A percentile compares a stretch with the other conserved stretches of the same genome.
These are phyloP conservation scores for Blennius ocellaris DNA, from an alignment of 2,113 vertebrate genomes.

Conservation along the genomic window DNA sequence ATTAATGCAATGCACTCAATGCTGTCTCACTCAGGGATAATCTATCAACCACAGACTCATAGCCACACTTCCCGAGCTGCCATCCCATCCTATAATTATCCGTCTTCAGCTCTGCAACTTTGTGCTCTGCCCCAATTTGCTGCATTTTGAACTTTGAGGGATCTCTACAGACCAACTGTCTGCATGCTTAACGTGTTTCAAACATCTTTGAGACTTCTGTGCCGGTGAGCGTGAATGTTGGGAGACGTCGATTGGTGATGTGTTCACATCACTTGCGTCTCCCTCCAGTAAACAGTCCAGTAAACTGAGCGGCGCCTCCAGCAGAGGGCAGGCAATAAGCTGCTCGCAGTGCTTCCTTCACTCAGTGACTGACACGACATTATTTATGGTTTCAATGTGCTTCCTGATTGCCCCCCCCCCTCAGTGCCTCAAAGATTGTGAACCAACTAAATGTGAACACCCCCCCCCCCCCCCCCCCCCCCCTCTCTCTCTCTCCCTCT, in stretches of 20 bases:
- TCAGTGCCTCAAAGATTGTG: background rate
- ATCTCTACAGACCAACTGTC: no score
- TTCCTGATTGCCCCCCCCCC: conserved; percentile 20
- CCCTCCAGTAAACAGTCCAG: conserved; percentile 2
- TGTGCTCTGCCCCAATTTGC: background rate
- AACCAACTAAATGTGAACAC: conserved; percentile 35
- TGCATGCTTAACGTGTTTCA: no score
- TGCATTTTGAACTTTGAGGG: no score
- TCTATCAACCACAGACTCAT: no score
- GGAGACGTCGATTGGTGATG: background rate
- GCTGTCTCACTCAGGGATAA: no score
- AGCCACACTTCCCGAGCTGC: no score
- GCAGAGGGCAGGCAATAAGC: conserved; percentile 67
- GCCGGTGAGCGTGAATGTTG: background rate
- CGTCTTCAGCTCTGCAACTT: background rate
- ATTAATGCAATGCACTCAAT: no score
- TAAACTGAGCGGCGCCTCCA: conserved; percentile 49
- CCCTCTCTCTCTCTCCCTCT: no score
- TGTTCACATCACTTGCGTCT: background rate
- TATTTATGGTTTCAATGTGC: conserved; percentile 23
- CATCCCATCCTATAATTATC: background rate
- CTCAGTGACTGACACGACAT: conserved; percentile 7
- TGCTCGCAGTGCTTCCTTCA: conserved; percentile 15
- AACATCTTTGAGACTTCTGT: background rate
- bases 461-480: background rate